These are phyloP conservation scores for Heterotilapia buettikoferi DNA, from an alignment of 2,113 vertebrate genomes.

Conservation along the genomic window DNA sequence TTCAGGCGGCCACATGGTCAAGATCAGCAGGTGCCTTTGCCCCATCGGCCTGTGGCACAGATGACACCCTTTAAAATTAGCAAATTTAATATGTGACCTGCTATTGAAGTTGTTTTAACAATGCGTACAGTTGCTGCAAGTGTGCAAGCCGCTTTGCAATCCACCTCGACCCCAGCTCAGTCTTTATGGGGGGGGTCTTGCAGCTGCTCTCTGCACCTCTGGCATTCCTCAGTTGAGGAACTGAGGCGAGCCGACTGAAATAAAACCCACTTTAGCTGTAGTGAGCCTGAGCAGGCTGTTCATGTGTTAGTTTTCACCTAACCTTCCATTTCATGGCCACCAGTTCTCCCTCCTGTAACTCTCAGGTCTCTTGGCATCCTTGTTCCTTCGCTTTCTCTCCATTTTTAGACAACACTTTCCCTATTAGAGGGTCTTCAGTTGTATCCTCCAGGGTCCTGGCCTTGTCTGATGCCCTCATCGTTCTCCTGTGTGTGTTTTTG, in stretches of 20 bases:
- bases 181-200: background rate
- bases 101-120: background rate
- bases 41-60: background rate
- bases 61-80: background rate
- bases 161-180: background rate
- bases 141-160: background rate
- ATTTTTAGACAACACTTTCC: background rate
- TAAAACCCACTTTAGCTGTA: background rate
- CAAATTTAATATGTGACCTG: background rate
- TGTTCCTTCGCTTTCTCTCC: background rate
- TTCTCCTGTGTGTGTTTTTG: background rate
- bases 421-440: background rate
- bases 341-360: background rate
- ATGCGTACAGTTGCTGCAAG: fast-evolving
- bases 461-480: background rate
- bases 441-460: background rate
- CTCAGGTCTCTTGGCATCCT: background rate
- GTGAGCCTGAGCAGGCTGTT: background rate
- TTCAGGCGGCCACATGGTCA: background rate
- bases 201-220: background rate
- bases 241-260: background rate
- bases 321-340: background rate
- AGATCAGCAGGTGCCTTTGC: background rate
- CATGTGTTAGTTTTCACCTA: background rate
- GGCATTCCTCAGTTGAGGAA: fast-evolving